phyloP scores from a whole-genome alignment of 2,113 vertebrate species.

The Callionymus lyra region DNA sequence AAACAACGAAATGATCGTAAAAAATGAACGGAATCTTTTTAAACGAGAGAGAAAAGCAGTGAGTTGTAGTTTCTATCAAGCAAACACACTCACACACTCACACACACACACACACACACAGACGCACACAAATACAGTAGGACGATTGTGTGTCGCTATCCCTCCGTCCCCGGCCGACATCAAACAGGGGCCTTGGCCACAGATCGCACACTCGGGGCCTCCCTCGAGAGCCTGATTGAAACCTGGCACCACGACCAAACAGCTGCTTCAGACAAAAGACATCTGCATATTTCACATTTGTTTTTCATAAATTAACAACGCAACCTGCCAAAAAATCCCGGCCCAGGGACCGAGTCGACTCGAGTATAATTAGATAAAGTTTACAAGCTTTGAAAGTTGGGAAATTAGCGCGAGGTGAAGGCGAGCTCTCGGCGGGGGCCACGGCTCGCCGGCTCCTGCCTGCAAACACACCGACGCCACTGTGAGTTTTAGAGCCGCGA shows the following conservation, averaged over 20 bases:
- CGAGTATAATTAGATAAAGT: conserved; percentile 93
- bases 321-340: conserved; percentile 91
- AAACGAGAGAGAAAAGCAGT: too few relatives aligned
- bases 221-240: conserved; percentile 84
- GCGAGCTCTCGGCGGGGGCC: conserved; percentile 67
- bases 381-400: conserved; percentile 92
- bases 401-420: conserved; percentile 77
- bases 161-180: conserved; percentile 66
- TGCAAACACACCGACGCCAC: conserved; percentile 19
- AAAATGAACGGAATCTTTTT: too few relatives aligned
- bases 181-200: conserved; percentile 73
- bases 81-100: too few relatives aligned
- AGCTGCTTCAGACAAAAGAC: conserved; percentile 99
- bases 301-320: conserved; percentile 99
- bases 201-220: conserved; percentile 58
- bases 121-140: conserved; percentile 22
- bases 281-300: conserved; percentile 99
- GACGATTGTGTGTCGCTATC: conserved; percentile 26
- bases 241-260: conserved; percentile 93
- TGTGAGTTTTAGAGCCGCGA: conserved; percentile 12
- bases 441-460: conserved; percentile 27
- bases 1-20: too few relatives aligned
- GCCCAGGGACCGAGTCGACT: conserved; percentile 77
- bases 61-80: conserved; percentile 1
- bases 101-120: conserved; percentile 6